Base-by-base conservation (phyloP, 2,888 invertebrate species). In the Zaprionus bogoriensis region DNA sequence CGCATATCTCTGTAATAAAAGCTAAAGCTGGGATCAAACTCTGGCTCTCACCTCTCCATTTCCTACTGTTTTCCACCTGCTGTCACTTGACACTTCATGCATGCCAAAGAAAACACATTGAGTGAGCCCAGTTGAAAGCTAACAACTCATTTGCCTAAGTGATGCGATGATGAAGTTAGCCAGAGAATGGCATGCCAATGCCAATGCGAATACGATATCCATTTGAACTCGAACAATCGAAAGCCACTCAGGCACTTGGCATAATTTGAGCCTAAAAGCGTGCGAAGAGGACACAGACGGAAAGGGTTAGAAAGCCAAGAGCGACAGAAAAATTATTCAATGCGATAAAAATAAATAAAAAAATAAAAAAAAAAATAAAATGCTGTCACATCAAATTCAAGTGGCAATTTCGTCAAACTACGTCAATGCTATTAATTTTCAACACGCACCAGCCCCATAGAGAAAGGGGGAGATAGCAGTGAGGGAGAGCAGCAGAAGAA, bases 361-460 rank as follows among this genome's bases (percentile, higher is more conserved):
- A 85, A 80, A 85, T 67, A 14, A 6, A 30, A n/a, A 30, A 7
- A 67, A 74, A 77, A 74, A 67, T 70, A 63, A 85, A 80, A 85
- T 67, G 76, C 85, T 81, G 80, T 82, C 80, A 85, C 83, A 85
- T 76, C 85, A 76, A 76, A 82, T 81, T 85, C 70, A 64, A 85
- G 83, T 76, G 80, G 85, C 82, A 72, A 82, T 85, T 68, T 63
- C 79, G 64, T 76, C 69, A 70, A 76, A 54, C 61, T 50, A 54
- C 53, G 47, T 45, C 60, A 47, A 32, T 59, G 67, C 66, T 77
- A 77, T 77, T 77, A 74, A 74, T 75, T 67, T 72, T 63, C 63
- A 71, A 51, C 67, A 67, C 67, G 64, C 60, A 73, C 59, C 68
- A 67, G 48, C 62, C 53, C 12, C 38, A 54, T 32, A 51, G 36